Evolutionary conservation across 1,140 invertebrate genomes (phyloP), one percentile per base, ranked within the genome.

Genomic region (Asbolus verrucosus): DNA sequence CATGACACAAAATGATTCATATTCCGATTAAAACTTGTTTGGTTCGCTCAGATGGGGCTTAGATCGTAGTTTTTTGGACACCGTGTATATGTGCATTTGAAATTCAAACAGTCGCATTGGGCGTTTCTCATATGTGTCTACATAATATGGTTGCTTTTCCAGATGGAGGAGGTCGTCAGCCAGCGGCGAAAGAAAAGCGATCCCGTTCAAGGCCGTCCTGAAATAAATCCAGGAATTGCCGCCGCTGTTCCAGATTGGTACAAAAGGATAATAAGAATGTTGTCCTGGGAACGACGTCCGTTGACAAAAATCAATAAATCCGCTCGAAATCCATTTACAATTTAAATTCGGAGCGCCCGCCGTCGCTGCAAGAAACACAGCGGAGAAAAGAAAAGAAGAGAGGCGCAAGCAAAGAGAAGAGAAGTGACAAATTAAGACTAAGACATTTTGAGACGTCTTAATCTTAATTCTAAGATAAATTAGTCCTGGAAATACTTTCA

Each of bases 401-500:
- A 50, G 62, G 59, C 27, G 41, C 36, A 33, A n/a, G 41, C 18
- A 65, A 15, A 21, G 30, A 60, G 71, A 62, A 65, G 73, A 43
- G 46, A 31, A 74, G 76, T 77, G 78, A 79, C 77, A 79, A 80
- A 80, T 80, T 79, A 79, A 80, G 79, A 79, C 76, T 76, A 69
- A 75, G 75, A 77, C 76, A 71, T 76, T 76, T 79, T 74, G 76
- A 76, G 75, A 77, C 78, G 72, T 78, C 79, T 78, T 79, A 80
- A 79, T 80, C 79, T 80, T 79, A 79, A 80, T 79, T 80, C 79
- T 77, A 79, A 81, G 79, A 81, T 81, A 81, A 81, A 81, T 81
- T 81, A 78, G 77, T 77, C 72, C 70, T 71, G 68, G 77, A 79
- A 80, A 81, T 81, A 80, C 79, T 81, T 81, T 78, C 77, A 81